Percentiles rank a stretch among this genome's conserved stretches.
These are phyloP conservation scores for Epinotia nisella DNA, from an alignment of 2,888 invertebrate species.

Conservation along the genomic window DNA sequence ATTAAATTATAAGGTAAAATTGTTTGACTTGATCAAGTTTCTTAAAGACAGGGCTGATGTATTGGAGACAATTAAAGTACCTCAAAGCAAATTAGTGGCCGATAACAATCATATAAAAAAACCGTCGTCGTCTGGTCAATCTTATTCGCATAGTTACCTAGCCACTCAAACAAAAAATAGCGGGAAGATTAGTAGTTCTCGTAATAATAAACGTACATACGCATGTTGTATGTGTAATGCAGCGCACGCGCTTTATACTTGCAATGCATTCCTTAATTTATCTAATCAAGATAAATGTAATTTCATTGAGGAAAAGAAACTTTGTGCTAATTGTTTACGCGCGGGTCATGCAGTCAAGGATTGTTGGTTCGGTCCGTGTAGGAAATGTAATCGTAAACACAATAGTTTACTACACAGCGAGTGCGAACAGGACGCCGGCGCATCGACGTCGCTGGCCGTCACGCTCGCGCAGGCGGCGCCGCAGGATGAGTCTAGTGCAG, in stretches of 20 bases:
- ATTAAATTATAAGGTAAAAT: slow-evolving; percentile 38
- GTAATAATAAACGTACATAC: slow-evolving; percentile 40
- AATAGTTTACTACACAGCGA: background rate
- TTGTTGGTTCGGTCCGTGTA: no score
- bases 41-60: slow-evolving; percentile 46
- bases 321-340: no score
- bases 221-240: background rate
- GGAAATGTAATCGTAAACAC: no score
- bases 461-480: slow-evolving; percentile 11
- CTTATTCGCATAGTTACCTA: slow-evolving; percentile 42
- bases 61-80: slow-evolving; percentile 44
- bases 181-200: slow-evolving; percentile 10
- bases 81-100: background rate
- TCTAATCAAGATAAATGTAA: no score
- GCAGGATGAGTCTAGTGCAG: background rate
- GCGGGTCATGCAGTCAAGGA: no score
- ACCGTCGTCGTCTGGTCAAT: background rate
- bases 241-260: background rate
- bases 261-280: no score
- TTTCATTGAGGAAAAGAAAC: no score
- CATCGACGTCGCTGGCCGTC: slow-evolving; percentile 33
- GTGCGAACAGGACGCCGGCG: background rate
- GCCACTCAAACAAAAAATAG: slow-evolving; percentile 40
- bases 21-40: no score
- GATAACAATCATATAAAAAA: no score